A percentile compares a stretch with the other conserved stretches of the same genome.
phyloP scores from a whole-genome alignment of 1,140 invertebrate genomes.

The Drosophila bocki region DNA sequence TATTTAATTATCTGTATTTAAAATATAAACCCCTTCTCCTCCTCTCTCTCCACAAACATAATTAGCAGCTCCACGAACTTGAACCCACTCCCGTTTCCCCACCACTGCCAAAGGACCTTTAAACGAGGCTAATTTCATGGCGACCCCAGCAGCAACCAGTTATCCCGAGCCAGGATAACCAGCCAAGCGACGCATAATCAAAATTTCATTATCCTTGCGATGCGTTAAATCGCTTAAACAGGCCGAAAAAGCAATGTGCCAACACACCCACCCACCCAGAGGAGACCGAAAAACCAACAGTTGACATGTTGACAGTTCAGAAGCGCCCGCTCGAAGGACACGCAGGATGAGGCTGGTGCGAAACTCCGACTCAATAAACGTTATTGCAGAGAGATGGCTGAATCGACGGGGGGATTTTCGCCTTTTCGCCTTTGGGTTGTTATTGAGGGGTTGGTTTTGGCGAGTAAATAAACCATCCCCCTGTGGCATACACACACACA shows the following conservation, averaged over 20 bases:
- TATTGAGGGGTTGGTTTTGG: slow-evolving; percentile 68
- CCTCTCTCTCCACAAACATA: slow-evolving; percentile 3
- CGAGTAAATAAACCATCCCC: slow-evolving; percentile 79
- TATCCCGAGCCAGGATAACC: slow-evolving; percentile 30
- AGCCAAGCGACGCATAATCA: slow-evolving; percentile 79
- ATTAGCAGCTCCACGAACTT: slow-evolving; percentile 28
- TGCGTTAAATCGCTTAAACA: slow-evolving; percentile 84
- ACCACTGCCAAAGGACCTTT: slow-evolving; percentile 25
- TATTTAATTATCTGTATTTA: not conserved
- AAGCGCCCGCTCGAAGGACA: slow-evolving; percentile 48
- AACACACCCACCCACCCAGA: slow-evolving; percentile 30
- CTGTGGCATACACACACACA: slow-evolving; percentile 28
- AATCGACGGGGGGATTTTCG: slow-evolving; percentile 11
- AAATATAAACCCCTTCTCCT: not conserved
- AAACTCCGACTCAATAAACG: slow-evolving; percentile 80
- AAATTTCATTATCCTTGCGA: slow-evolving; percentile 83
- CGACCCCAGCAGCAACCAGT: slow-evolving; percentile 53
- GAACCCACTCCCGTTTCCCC: not conserved
- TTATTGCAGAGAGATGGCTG: slow-evolving; percentile 55
- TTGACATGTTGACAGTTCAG: slow-evolving; percentile 80
- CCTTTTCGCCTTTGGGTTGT: slow-evolving; percentile 8
- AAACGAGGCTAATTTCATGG: slow-evolving; percentile 38
- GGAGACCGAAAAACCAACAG: slow-evolving; percentile 32
- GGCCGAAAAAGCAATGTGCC: slow-evolving; percentile 53
- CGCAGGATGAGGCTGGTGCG: slow-evolving; percentile 70